phyloP scores from a whole-genome alignment of 1,140 invertebrate species.

The Cyrtorhinus lividipennis region DNA sequence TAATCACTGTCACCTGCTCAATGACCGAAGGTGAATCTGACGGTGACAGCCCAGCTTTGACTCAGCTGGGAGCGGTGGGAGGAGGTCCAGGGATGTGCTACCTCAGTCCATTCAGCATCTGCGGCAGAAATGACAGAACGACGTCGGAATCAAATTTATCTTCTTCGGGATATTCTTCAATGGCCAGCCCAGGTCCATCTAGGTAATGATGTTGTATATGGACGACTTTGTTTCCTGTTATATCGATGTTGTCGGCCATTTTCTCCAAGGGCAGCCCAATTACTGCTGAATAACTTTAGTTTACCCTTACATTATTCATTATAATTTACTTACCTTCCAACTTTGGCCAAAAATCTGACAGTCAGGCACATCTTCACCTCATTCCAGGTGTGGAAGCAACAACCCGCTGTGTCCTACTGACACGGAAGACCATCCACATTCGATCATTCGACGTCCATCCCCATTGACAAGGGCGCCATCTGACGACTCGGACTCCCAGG shows the following conservation, averaged over 20 bases:
- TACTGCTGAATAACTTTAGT: too few species aligned
- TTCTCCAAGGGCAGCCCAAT: too few species aligned
- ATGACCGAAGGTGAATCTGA: slow-evolving; percentile 59
- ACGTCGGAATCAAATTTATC: slow-evolving; percentile 65
- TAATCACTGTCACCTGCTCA: slow-evolving; percentile 58
- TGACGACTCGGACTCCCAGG: slow-evolving; percentile 11
- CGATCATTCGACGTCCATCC: slow-evolving; percentile 32
- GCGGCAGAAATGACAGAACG: slow-evolving; percentile 46
- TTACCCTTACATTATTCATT: too few species aligned
- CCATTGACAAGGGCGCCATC: slow-evolving; percentile 37
- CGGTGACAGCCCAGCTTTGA: slow-evolving; percentile 32
- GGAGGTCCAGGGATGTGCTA: slow-evolving; percentile 43
- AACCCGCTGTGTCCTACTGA: slow-evolving; percentile 56
- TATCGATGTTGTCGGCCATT: too few species aligned
- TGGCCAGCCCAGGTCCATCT: slow-evolving; percentile 61
- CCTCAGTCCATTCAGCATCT: slow-evolving; percentile 58
- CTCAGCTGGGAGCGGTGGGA: slow-evolving; percentile 6
- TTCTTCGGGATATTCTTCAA: slow-evolving; percentile 66
- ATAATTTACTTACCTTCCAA: too few species aligned
- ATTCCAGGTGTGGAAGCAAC: slow-evolving; percentile 47
- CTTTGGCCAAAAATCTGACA: too few species aligned
- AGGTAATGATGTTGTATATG: too few species aligned
- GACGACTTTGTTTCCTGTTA: background rate
- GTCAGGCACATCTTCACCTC: background rate
- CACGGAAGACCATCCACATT: slow-evolving; percentile 41